These are phyloP conservation scores for Dexiosoma caninum DNA, from an alignment of 2,888 invertebrate genomes.

Conservation along the genomic window DNA sequence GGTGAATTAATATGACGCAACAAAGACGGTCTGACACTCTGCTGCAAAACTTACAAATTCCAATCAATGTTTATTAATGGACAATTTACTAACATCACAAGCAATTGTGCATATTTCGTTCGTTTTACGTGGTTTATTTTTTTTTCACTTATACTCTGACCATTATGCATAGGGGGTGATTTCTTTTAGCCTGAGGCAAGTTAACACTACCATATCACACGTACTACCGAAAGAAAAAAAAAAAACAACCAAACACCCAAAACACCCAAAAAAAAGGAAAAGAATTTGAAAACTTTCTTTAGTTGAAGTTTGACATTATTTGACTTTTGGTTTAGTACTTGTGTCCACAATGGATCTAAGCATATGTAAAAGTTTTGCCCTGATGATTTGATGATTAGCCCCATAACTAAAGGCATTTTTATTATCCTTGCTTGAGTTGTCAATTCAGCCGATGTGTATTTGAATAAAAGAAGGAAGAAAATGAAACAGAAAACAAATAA, in stretches of 20 bases:
- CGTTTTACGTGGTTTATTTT: slow-evolving; percentile 6
- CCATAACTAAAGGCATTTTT: slow-evolving; percentile 56
- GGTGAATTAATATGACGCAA: background rate
- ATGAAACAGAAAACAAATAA: slow-evolving; percentile 5
- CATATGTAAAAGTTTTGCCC: slow-evolving; percentile 61
- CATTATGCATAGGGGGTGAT: slow-evolving; percentile 48
- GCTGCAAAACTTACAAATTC: slow-evolving; percentile 58
- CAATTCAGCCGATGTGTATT: slow-evolving; percentile 18
- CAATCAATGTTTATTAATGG: slow-evolving; percentile 63
- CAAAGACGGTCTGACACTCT: slow-evolving; percentile 9
- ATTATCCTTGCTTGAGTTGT: slow-evolving; percentile 44
- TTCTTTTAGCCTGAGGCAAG: slow-evolving; percentile 41
- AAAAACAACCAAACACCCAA: too few species aligned
- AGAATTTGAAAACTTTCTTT: slow-evolving; percentile 48
- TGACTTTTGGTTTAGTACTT: slow-evolving; percentile 61
- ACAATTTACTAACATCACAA: slow-evolving; percentile 56
- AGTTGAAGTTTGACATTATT: slow-evolving; percentile 41
- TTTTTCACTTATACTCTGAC: slow-evolving; percentile 39
- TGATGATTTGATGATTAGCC: slow-evolving; percentile 61
- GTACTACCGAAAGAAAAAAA: background rate
- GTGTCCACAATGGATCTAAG: slow-evolving; percentile 55
- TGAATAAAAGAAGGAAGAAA: background rate
- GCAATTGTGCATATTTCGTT: slow-evolving; percentile 45
- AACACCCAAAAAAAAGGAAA: background rate
- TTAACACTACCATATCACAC: slow-evolving; percentile 30